Evolutionary conservation across 2,797 vertebrate species (phyloP), one percentile per base, ranked within the genome.

Genomic region (Sebastes hopkinsi): DNA sequence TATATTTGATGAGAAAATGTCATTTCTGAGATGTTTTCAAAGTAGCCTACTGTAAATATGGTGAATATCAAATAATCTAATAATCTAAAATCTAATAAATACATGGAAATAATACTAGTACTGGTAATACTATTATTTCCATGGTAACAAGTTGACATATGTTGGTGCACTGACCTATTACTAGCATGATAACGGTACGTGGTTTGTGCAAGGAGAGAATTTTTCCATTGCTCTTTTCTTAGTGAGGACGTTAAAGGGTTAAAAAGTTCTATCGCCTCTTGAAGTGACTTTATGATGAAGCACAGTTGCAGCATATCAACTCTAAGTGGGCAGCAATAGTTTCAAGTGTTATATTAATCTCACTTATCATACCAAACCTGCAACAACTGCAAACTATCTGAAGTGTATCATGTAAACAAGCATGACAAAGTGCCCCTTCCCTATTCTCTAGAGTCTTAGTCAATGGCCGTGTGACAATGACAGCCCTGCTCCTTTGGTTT

Each of bases 391-490:
- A 55, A 42, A 67, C 54, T 59, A 16, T 84, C 65, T 76, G 23
- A 27, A 70, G 42, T 23, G 2, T 64, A 68, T 52, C 30, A 55
- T 66, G 79, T 89, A 84, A 90, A 92, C 75, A 87, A 67, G 72
- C 62, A 61, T 77, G 71, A 83, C 67, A 82, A 88, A 86, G 68
- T 42, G 52, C 58, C 83, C 69, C 87, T 88, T 90, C 89, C 83
- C 64, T 61, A 65, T 87, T 92, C 89, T 89, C 66, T 77, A 78
- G 66, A 66, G 79, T 80, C 77, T 93, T 92, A 92, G 90, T 95
- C 92, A 92, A 86, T 79, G 70, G 30, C 84, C 86, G 67, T 91
- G 92, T 95, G 94, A 93, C 89, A 34, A 77, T 94, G 92, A 93
- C 87, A 36, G 54, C 32, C 38, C 69, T 8, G 38, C 67, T 85